These are phyloP conservation scores for Papilio demoleus DNA, from an alignment of 2,888 invertebrate genomes.

Conservation along the genomic window DNA sequence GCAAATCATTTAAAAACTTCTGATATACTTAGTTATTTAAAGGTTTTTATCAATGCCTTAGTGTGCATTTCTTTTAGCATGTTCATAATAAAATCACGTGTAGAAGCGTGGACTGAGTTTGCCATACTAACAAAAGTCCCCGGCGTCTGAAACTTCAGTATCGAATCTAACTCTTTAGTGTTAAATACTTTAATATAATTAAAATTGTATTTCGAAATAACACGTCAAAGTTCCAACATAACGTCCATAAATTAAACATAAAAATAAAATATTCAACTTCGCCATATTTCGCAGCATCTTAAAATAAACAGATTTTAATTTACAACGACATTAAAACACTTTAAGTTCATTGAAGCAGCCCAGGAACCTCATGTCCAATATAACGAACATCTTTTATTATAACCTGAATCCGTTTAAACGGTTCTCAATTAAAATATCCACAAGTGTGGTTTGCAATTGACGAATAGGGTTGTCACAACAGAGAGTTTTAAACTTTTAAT, in stretches of 20 bases:
- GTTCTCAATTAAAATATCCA: constrained; percentile 67
- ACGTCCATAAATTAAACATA: constrained; percentile 29
- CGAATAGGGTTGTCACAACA: not conserved
- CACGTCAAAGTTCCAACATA: not conserved
- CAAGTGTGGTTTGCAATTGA: constrained; percentile 50
- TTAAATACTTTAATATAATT: no score
- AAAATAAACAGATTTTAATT: constrained; percentile 48
- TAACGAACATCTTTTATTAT: constrained; percentile 60
- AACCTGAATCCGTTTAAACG: constrained; percentile 66
- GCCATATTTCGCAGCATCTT: constrained; percentile 34
- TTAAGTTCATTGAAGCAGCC: constrained; percentile 39
- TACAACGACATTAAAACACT: constrained; percentile 58
- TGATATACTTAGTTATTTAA: no score
- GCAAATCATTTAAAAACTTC: no score
- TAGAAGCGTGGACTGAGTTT: no score
- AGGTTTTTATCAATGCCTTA: no score
- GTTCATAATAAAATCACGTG: no score
- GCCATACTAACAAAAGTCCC: no score
- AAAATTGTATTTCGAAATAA: not conserved
- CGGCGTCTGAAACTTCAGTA: no score
- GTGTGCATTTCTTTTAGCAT: no score
- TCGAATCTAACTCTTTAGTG: no score
- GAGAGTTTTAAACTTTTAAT: no score
- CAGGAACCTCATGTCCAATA: constrained; percentile 52
- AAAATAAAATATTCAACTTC: constrained; percentile 40